These are phyloP conservation scores for Actinia tenebrosa DNA, from an alignment of 64 coral and sea anemone genomes.

Conservation along the genomic window DNA sequence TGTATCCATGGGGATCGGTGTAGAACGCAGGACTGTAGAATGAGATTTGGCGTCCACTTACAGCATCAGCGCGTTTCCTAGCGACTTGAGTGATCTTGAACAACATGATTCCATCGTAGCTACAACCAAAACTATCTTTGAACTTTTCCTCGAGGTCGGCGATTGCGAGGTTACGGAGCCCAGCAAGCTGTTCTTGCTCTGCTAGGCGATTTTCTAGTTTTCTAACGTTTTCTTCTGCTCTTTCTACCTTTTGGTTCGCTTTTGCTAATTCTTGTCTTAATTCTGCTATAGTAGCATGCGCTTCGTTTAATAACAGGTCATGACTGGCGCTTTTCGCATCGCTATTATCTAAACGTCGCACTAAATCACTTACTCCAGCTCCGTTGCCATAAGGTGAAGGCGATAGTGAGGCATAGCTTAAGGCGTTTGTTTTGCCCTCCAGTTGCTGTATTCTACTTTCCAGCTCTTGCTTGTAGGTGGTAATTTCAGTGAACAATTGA, in stretches of 20 bases:
- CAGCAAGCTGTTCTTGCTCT: slow-evolving; percentile 21
- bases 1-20: slow-evolving; percentile 56
- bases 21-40: slow-evolving; percentile 55
- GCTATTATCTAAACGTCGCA: slow-evolving; percentile 13
- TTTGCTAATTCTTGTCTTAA: slow-evolving; percentile 14
- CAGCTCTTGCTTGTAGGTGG: background rate
- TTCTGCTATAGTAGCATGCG: slow-evolving; percentile 17
- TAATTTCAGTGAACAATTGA: background rate
- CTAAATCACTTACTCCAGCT: background rate
- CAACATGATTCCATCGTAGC: slow-evolving; percentile 27
- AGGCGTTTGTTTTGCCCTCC: no score
- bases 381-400: background rate
- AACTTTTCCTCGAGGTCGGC: slow-evolving; percentile 33
- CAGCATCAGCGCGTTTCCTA: slow-evolving; percentile 26
- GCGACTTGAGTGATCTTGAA: slow-evolving; percentile 50
- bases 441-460: background rate
- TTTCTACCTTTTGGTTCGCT: slow-evolving; percentile 7
- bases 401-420: background rate
- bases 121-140: background rate
- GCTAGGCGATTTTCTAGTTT: slow-evolving; percentile 31
- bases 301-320: slow-evolving; percentile 36
- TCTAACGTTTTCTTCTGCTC: slow-evolving; percentile 4
- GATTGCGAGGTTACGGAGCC: slow-evolving; percentile 29
- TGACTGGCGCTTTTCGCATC: slow-evolving; percentile 41
- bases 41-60: slow-evolving; percentile 24